These are phyloP conservation scores for Drosophila antonietae DNA, from an alignment of 2,888 invertebrate genomes.

Conservation along the genomic window DNA sequence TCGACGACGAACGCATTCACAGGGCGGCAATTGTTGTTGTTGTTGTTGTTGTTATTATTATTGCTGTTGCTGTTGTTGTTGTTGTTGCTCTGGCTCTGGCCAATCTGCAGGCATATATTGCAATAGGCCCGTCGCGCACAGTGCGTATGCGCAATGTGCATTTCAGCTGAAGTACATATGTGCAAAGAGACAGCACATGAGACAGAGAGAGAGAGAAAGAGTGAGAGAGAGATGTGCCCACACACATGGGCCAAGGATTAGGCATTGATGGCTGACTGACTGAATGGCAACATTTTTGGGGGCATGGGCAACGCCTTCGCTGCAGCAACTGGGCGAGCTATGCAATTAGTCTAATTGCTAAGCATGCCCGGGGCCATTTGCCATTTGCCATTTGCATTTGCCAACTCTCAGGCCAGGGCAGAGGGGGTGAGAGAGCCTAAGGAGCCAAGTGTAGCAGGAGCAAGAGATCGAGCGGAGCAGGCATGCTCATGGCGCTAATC, in stretches of 20 bases:
- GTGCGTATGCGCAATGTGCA: constrained; percentile 76
- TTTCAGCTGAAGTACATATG: constrained; percentile 16
- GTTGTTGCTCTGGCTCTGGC: constrained; percentile 52
- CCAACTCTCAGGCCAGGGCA: background rate
- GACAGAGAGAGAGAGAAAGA: background rate
- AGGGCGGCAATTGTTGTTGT: constrained; percentile 7
- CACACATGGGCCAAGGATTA: constrained; percentile 8
- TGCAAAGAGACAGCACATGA: background rate
- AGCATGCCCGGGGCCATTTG: constrained; percentile 73
- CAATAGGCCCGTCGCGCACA: constrained; percentile 73
- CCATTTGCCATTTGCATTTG: constrained; percentile 55
- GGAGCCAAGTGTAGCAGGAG: background rate
- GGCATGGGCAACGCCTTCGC: constrained; percentile 41
- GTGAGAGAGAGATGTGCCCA: background rate
- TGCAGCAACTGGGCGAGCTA: constrained; percentile 56
- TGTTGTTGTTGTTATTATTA: constrained; percentile 8
- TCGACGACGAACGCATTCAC: constrained; percentile 45
- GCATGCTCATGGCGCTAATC: constrained; percentile 78
- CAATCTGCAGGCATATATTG: constrained; percentile 77
- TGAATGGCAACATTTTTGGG: constrained; percentile 5
- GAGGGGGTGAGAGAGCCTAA: background rate
- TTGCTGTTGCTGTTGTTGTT: constrained; percentile 22
- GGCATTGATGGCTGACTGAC: constrained; percentile 12
- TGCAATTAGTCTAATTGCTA: constrained; percentile 80
- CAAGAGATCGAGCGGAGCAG: constrained; percentile 6